These are phyloP conservation scores for Tapirus terrestris DNA, from an alignment of 2,113 vertebrate genomes.

Conservation along the genomic window DNA sequence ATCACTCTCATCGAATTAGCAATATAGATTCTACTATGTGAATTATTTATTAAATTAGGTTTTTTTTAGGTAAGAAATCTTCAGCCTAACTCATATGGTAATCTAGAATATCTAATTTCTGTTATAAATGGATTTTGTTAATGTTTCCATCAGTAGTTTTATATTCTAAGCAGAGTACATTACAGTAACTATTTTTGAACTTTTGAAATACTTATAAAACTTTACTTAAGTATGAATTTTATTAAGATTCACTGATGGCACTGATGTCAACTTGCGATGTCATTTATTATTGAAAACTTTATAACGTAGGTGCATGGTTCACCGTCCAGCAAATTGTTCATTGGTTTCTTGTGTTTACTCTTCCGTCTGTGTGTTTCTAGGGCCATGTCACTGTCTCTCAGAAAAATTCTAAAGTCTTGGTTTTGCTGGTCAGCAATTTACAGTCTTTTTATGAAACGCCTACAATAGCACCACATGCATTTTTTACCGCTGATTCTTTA, in stretches of 20 bases:
- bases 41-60: constrained; percentile 12
- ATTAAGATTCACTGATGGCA: background rate
- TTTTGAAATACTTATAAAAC: background rate
- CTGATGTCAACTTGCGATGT: background rate
- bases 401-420: background rate
- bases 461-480: background rate
- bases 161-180: background rate
- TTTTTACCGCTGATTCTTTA: background rate
- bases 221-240: background rate
- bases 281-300: background rate
- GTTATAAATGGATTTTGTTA: background rate
- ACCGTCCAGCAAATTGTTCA: background rate
- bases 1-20: background rate
- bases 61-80: constrained; percentile 22
- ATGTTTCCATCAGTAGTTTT: constrained; percentile 2
- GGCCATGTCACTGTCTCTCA: background rate
- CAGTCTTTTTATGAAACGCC: background rate
- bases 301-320: background rate
- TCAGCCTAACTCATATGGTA: background rate
- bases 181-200: background rate
- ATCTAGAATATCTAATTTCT: background rate
- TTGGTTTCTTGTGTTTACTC: background rate
- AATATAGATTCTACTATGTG: background rate
- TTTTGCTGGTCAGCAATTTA: background rate
- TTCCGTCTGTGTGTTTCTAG: background rate